A percentile compares a stretch with the other conserved stretches of the same genome.
phyloP scores from a whole-genome alignment of 1,140 invertebrate genomes.

The Aporrectodea caliginosa region DNA sequence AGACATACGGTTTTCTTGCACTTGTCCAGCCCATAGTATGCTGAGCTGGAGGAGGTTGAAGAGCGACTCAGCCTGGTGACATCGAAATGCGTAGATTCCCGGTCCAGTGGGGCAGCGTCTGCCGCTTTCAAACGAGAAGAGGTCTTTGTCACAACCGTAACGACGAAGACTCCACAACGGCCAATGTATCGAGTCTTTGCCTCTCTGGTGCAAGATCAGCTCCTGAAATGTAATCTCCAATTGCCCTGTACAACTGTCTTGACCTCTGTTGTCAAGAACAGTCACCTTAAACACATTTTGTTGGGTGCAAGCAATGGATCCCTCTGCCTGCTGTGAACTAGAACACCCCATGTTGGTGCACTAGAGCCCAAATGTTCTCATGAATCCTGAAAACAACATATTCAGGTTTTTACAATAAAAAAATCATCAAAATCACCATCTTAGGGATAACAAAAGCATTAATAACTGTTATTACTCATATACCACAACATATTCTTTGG shows the following conservation, averaged over 20 bases:
- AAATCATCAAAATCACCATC: too few relatives aligned
- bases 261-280: slow-evolving; percentile 48
- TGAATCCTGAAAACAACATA: too few relatives aligned
- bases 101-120: slow-evolving; percentile 84
- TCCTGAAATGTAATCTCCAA: slow-evolving; percentile 82
- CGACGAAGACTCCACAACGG: slow-evolving; percentile 82
- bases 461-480: too few relatives aligned
- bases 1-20: slow-evolving; percentile 33
- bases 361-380: too few relatives aligned
- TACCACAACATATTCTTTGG: too few relatives aligned
- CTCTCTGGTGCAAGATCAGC: slow-evolving; percentile 73
- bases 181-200: slow-evolving; percentile 69
- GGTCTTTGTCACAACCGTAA: slow-evolving; percentile 84
- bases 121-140: slow-evolving; percentile 94
- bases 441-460: too few relatives aligned
- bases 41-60: slow-evolving; percentile 83
- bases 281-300: slow-evolving; percentile 43
- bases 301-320: background rate
- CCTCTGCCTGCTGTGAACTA: background rate
- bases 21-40: slow-evolving; percentile 64
- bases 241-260: slow-evolving; percentile 68
- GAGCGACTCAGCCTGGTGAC: slow-evolving; percentile 77
- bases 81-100: slow-evolving; percentile 93
- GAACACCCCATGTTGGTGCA: background rate
- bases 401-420: too few relatives aligned